A percentile compares a stretch with the other conserved stretches of the same genome.
Conservation (phyloP, 2,797 vertebrate genomes). For the Myotis pilosus region DNA sequence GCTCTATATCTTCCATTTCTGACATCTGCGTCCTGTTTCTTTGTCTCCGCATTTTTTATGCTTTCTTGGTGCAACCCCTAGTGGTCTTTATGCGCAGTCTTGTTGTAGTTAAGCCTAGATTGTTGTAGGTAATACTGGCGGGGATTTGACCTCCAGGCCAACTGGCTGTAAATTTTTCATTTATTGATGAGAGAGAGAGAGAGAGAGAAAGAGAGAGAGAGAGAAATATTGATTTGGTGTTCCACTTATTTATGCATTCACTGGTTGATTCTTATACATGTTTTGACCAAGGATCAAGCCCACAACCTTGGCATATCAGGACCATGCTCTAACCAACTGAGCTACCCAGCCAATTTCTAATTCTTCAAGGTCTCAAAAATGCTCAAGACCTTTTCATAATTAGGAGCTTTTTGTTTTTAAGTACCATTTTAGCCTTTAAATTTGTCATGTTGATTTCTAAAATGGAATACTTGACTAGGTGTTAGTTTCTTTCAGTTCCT, state of each 20-base stretch:
- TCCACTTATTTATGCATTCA: not conserved
- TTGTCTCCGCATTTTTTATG: too few relatives aligned
- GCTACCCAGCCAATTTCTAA: not conserved
- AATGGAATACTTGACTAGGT: not conserved
- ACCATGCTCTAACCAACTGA: not conserved
- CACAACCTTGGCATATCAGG: not conserved
- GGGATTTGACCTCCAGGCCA: too few relatives aligned
- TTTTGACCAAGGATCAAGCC: not conserved
- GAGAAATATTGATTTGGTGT: not conserved
- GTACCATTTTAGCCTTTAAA: slow-evolving; percentile 21
- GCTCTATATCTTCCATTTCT: too few relatives aligned
- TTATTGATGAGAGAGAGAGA: not conserved
- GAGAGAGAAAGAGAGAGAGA: not conserved
- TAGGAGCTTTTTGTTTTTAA: not conserved
- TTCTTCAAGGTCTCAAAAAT: not conserved
- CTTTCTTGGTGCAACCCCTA: too few relatives aligned
- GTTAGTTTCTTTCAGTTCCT: not conserved
- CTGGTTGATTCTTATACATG: not conserved
- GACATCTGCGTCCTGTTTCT: too few relatives aligned
- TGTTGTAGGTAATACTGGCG: too few relatives aligned
- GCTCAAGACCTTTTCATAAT: not conserved
- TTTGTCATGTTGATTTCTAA: not conserved
- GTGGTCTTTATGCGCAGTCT: too few relatives aligned
- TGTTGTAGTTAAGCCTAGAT: too few relatives aligned
- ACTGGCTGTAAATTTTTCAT: too few relatives aligned